phyloP scores from a whole-genome alignment of 2,113 vertebrate species.

The Harpagus bidentatus region DNA sequence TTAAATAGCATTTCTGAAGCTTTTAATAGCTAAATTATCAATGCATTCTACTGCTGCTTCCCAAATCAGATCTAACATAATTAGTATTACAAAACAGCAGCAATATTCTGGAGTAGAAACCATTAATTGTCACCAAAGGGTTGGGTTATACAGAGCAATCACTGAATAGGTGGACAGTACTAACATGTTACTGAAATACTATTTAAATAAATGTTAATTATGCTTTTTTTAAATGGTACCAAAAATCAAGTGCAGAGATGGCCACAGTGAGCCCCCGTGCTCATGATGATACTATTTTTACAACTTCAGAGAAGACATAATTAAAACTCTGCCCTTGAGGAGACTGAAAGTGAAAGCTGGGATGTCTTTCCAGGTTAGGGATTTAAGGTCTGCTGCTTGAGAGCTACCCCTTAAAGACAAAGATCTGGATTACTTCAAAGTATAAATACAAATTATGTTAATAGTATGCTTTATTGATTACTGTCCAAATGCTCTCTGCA shows the following conservation, averaged over 20 bases:
- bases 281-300: neutral
- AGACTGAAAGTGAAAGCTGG: neutral
- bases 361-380: neutral
- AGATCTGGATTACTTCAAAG: neutral
- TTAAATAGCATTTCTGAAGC: neutral
- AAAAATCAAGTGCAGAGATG: neutral
- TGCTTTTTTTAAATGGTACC: neutral
- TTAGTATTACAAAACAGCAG: neutral
- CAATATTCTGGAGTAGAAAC: neutral
- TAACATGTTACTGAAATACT: neutral
- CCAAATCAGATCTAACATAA: neutral
- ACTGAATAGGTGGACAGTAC: neutral
- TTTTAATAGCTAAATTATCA: neutral
- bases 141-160: neutral
- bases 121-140: neutral
- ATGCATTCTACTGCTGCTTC: neutral
- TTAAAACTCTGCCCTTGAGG: neutral
- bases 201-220: neutral
- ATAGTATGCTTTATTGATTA: neutral
- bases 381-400: neutral
- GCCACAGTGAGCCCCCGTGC: neutral
- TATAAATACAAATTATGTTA: neutral
- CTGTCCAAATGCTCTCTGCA: neutral
- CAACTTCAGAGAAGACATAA: neutral
- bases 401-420: neutral